Evolutionary conservation across 2,797 vertebrate genomes (phyloP), one percentile per base, ranked within the genome.

Genomic region (Rhinoraja longicauda): DNA sequence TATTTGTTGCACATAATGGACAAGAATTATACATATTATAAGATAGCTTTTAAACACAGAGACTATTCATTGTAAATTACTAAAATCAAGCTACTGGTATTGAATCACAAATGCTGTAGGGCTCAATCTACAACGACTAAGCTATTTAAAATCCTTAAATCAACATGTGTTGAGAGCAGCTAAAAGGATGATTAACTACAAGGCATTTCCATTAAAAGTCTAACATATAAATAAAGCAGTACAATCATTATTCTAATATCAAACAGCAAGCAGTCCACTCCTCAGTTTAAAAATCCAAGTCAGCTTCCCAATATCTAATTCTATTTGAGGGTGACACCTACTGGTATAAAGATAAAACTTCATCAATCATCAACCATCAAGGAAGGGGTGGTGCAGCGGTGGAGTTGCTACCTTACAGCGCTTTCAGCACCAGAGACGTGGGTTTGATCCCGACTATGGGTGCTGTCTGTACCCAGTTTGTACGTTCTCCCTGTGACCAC

Each of bases 181-280:
- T 29, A 67, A 29, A 53, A 12, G 90, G 4, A n/a, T 53, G 21
- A 70, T 91, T 73, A 73, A 53, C 26, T 75, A 24, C n/a, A 75
- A 73, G 53, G 21, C 90, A 73, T n/a, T 91, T 75, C 17, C 29
- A 15, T 21, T n/a, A 29, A 73, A 26, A 29, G 70, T 53, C 36
- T 92, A 36, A 45, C 90, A 15, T 13, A 70, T 39, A 53, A 29
- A 92, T 73, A 57, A 29, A 15, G 39, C 21, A 75, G 13, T 15
- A 26, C 70, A 13, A 75, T 53, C 70, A 53, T 90, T 72, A 21
- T 8, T 0, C 36, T 75, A 70, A 36, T 36, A 53, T 73, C 82
- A 86, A 86, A n/a, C 81, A 84, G 12, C 59, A 67, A 88, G 81
- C 57, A 84, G 84, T 88, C 17, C n/a, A 88, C 62, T 86, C 57